Evolutionary conservation across 2,113 vertebrate genomes (phyloP).

Genomic region (Narcine bancroftii): DNA sequence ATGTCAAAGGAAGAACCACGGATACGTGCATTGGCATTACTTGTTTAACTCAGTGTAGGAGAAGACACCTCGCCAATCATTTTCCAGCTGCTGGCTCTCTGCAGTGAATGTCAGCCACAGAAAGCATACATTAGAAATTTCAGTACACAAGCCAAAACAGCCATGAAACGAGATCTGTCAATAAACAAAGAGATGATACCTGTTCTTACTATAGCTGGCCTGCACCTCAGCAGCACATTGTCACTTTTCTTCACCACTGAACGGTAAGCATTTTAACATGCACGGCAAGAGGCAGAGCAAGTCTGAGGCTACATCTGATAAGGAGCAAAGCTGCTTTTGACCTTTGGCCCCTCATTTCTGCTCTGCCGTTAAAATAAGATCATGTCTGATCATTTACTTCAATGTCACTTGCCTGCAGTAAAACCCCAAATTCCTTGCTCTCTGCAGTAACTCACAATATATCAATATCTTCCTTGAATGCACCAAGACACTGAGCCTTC

Average conservation of each 20-base stretch:
- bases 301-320: neutral
- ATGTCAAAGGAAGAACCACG: neutral
- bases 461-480: no score
- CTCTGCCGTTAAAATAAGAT: no score
- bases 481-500: no score
- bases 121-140: neutral
- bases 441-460: no score
- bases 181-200: neutral
- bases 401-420: no score
- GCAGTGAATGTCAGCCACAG: neutral
- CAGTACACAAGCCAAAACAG: neutral
- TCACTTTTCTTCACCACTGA: neutral
- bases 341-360: no score
- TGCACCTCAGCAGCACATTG: neutral
- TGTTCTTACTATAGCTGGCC: neutral
- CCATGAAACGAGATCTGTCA: neutral
- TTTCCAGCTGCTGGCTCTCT: neutral
- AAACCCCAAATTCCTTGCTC: no score
- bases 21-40: neutral
- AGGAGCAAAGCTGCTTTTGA: no score
- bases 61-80: neutral
- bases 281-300: neutral
- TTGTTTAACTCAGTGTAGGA: neutral
- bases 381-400: no score
- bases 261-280: neutral